A percentile compares a stretch with the other conserved stretches of the same genome.
Conservation (phyloP, 2,888 invertebrate genomes). For the Ichneumon xanthorius region DNA sequence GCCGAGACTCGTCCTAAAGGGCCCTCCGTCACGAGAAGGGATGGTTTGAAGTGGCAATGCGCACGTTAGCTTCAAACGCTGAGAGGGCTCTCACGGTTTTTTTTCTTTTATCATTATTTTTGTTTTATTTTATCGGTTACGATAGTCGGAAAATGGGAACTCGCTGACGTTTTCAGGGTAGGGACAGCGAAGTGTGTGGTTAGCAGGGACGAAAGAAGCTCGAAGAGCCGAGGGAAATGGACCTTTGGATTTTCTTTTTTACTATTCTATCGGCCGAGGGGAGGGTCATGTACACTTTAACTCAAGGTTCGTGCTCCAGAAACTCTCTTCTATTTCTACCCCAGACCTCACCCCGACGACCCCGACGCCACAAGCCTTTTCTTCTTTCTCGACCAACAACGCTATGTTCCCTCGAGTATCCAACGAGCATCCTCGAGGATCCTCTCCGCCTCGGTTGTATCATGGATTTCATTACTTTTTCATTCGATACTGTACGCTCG, state of each 20-base stretch:
- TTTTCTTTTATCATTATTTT: neutral
- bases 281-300: slow-evolving; percentile 46
- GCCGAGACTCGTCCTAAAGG: slow-evolving; percentile 3
- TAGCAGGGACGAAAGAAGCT: slow-evolving; percentile 23
- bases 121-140: slow-evolving; percentile 43
- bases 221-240: slow-evolving; percentile 7
- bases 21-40: slow-evolving; percentile 34
- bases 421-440: slow-evolving; percentile 20
- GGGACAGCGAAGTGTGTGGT: slow-evolving; percentile 3
- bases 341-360: neutral
- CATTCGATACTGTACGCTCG: slow-evolving; percentile 1
- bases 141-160: slow-evolving; percentile 34
- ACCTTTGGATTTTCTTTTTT: slow-evolving; percentile 40
- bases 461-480: slow-evolving; percentile 22
- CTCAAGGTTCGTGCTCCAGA: slow-evolving; percentile 38
- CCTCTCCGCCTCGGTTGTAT: neutral
- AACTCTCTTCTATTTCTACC: slow-evolving; percentile 25
- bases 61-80: neutral
- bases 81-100: neutral
- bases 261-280: neutral
- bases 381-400: slow-evolving; percentile 33
- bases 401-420: slow-evolving; percentile 8
- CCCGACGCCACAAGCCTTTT: slow-evolving; percentile 15
- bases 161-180: slow-evolving; percentile 33
- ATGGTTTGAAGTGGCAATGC: slow-evolving; percentile 15